These are phyloP conservation scores for Drosophila jambulina DNA, from an alignment of 1,140 invertebrate genomes.

Conservation along the genomic window DNA sequence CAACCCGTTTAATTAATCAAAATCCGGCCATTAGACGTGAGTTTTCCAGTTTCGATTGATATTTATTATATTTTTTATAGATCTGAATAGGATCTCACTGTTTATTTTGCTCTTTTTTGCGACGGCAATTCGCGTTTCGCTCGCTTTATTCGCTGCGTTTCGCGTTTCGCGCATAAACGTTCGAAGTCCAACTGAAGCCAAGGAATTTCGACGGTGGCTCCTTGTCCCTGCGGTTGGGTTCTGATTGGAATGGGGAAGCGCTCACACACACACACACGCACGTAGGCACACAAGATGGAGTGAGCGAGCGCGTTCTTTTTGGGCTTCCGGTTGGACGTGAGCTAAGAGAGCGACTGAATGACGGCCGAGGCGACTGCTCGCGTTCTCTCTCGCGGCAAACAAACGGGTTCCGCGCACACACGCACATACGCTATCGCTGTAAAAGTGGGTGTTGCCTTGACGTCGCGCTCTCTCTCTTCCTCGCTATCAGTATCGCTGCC, in stretches of 20 bases:
- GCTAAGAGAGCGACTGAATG: slow-evolving; percentile 64
- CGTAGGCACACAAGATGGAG: slow-evolving; percentile 59
- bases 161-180: slow-evolving; percentile 49
- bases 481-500: slow-evolving; percentile 8
- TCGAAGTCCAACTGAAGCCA: slow-evolving; percentile 61
- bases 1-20: slow-evolving; percentile 56
- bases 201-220: slow-evolving; percentile 54
- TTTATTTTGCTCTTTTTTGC: slow-evolving; percentile 46
- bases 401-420: slow-evolving; percentile 68
- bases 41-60: slow-evolving; percentile 40
- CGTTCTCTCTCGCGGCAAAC: slow-evolving; percentile 65
- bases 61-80: slow-evolving; percentile 14
- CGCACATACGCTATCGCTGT: slow-evolving; percentile 36
- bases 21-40: slow-evolving; percentile 29
- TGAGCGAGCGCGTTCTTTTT: slow-evolving; percentile 56
- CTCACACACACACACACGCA: slow-evolving; percentile 7
- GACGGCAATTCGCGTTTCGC: slow-evolving; percentile 67
- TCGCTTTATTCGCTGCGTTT: slow-evolving; percentile 38
- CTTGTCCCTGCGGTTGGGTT: slow-evolving; percentile 45
- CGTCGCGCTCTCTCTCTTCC: slow-evolving; percentile 21
- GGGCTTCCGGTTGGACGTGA: slow-evolving; percentile 78
- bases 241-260: slow-evolving; percentile 75
- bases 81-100: slow-evolving; percentile 15
- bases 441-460: slow-evolving; percentile 77
- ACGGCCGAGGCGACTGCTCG: slow-evolving; percentile 21